These are phyloP conservation scores for Odiellus spinosus DNA, from an alignment of 2,888 invertebrate genomes.

Conservation along the genomic window DNA sequence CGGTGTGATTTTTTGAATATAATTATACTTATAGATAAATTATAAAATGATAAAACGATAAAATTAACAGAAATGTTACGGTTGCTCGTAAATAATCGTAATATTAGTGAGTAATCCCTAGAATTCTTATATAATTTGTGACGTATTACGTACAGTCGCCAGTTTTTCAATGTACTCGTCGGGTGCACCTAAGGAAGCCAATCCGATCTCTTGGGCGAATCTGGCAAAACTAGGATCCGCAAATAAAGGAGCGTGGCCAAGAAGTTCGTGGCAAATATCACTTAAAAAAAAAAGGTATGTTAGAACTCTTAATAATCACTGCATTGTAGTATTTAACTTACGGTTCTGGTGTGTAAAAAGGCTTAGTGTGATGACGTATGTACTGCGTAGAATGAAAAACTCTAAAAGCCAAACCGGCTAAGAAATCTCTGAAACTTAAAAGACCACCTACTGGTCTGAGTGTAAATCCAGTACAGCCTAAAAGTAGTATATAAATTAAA, in stretches of 20 bases:
- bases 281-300: conserved; percentile 46
- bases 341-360: conserved; percentile 99
- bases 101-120: background rate
- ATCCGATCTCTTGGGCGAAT: conserved; percentile 97
- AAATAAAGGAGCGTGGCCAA: conserved; percentile 95
- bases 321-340: conserved; percentile 57
- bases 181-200: conserved; percentile 92
- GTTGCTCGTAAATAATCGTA: background rate
- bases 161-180: conserved; percentile 96
- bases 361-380: conserved; percentile 89
- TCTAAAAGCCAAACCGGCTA: conserved; percentile 93
- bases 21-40: no score
- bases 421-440: conserved; percentile 89
- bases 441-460: conserved; percentile 94
- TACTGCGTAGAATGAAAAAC: conserved; percentile 99
- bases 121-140: background rate
- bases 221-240: conserved; percentile 96
- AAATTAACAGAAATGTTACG: no score
- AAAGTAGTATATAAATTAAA: background rate
- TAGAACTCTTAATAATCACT: no score
- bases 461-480: conserved; percentile 70
- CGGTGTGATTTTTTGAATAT: no score
- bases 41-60: no score
- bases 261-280: conserved; percentile 88
- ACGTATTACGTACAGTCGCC: conserved; percentile 67